phyloP scores from a whole-genome alignment of 2,888 invertebrate species.

The Poecilus cupreus region DNA sequence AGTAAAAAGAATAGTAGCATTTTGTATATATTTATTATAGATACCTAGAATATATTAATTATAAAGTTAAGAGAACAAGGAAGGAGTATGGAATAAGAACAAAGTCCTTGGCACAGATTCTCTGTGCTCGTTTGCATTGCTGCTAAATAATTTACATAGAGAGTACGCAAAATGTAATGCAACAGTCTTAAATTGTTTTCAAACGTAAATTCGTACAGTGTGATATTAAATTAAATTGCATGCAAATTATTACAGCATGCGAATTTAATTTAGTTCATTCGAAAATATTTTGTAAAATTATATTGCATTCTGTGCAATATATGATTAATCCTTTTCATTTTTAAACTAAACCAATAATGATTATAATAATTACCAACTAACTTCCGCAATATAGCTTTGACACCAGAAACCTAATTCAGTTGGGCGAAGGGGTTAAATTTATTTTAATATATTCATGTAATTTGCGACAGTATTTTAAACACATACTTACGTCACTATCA shows the following conservation, averaged over 20 bases:
- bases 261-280: neutral
- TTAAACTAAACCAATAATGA: no score
- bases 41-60: neutral
- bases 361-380: no score
- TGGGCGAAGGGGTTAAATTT: no score
- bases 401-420: no score
- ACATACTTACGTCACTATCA: no score
- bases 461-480: no score
- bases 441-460: no score
- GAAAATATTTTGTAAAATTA: neutral
- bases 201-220: neutral
- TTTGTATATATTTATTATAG: no score
- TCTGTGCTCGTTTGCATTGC: neutral
- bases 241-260: conserved; percentile 31
- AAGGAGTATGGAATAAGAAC: neutral
- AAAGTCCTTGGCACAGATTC: conserved; percentile 48
- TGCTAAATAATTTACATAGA: conserved; percentile 25
- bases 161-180: neutral
- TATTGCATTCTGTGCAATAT: no score
- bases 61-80: neutral
- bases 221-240: conserved; percentile 11
- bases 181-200: conserved; percentile 35
- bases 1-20: no score
- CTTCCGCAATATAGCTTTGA: no score
- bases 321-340: no score